These are phyloP conservation scores for Yponomeuta malinellus DNA, from an alignment of 2,888 invertebrate species.

Conservation along the genomic window DNA sequence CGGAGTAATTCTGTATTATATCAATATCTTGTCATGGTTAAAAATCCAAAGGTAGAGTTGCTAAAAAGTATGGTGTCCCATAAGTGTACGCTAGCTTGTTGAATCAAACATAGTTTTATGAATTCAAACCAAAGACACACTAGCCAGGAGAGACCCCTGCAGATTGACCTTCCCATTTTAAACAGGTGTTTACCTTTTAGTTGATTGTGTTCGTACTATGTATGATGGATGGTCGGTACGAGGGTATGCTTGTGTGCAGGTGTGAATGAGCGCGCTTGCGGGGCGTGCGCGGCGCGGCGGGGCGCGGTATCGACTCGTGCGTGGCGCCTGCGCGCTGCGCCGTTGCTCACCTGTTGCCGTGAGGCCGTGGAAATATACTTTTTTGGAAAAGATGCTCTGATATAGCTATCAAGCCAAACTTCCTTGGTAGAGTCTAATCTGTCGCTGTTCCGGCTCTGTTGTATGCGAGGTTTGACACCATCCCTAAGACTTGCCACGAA, in stretches of 20 bases:
- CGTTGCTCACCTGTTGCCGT: constrained; percentile 70
- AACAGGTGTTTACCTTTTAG: constrained; percentile 14
- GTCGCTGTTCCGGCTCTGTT: not conserved
- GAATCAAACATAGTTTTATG: too few species aligned
- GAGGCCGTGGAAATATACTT: constrained; percentile 70
- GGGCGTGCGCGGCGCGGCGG: constrained; percentile 28
- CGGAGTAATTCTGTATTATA: too few species aligned
- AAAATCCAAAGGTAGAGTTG: too few species aligned
- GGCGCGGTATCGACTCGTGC: constrained; percentile 64
- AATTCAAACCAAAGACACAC: not conserved
- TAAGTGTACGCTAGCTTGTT: too few species aligned
- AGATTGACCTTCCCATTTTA: constrained; percentile 8
- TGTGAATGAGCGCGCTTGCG: constrained; percentile 56
- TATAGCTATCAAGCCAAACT: constrained; percentile 50
- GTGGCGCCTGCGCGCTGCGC: constrained; percentile 61
- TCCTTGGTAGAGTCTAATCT: constrained; percentile 20
- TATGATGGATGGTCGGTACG: constrained; percentile 23
- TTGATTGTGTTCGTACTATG: constrained; percentile 26
- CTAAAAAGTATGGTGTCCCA: too few species aligned
- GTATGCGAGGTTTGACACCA: not conserved
- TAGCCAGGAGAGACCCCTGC: not conserved
- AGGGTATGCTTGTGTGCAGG: constrained; percentile 36
- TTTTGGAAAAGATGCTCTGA: constrained; percentile 70
- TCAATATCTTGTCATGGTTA: too few species aligned
- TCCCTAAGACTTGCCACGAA: too few species aligned